Percentiles rank a stretch among this genome's conserved stretches.
phyloP scores from a whole-genome alignment of 35 echinoderm and acorn worm genomes.

The Apostichopus japonicus region DNA sequence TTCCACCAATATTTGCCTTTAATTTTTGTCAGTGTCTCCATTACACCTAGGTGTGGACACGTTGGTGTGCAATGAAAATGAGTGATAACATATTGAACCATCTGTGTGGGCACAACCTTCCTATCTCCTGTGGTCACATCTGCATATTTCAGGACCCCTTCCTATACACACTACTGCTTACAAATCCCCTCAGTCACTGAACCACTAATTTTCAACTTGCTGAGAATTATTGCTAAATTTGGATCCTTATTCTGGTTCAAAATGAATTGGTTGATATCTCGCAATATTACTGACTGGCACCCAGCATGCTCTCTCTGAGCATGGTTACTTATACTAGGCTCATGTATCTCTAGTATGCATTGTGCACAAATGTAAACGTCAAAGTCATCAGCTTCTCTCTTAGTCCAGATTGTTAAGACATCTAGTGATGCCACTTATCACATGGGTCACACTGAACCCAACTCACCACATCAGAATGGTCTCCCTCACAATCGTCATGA shows the following conservation, averaged over 20 bases:
- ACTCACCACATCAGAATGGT: not conserved
- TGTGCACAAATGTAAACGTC: not conserved
- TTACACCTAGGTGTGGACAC: slow-evolving; percentile 9
- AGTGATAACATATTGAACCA: not conserved
- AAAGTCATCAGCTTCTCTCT: not conserved
- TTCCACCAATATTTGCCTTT: slow-evolving; percentile 29
- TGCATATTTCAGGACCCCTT: not conserved
- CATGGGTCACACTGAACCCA: not conserved
- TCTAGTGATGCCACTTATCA: not conserved
- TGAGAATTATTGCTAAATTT: not conserved
- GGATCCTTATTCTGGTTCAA: not conserved
- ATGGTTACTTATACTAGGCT: not conserved
- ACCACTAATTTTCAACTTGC: not conserved
- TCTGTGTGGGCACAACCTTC: not conserved
- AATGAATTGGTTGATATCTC: slow-evolving; percentile 40
- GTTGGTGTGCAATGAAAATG: slow-evolving; percentile 39
- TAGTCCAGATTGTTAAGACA: not conserved
- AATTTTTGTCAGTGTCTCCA: not conserved
- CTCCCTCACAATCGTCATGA: not conserved
- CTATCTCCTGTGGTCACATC: too few species aligned
- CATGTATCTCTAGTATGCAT: not conserved
- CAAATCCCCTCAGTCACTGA: too few species aligned
- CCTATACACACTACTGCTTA: not conserved
- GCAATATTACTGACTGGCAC: not conserved
- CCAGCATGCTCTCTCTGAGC: not conserved